Conservation (phyloP, 2,113 vertebrate species). For the Grus americana region DNA sequence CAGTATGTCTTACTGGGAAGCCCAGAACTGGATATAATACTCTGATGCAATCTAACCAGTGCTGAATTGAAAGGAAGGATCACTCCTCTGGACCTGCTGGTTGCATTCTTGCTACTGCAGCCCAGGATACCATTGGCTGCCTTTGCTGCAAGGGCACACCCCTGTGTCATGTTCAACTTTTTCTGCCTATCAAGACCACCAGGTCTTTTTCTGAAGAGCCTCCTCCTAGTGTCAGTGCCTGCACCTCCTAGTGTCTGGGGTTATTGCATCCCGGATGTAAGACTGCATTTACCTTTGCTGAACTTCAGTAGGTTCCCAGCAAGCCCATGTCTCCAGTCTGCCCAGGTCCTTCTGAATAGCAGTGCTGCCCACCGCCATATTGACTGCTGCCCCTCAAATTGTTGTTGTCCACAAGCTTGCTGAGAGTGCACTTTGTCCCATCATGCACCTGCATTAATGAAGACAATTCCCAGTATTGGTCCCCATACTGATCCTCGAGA, state of each 20-base stretch:
- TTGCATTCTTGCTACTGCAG: background rate
- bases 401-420: background rate
- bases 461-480: background rate
- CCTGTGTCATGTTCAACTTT: background rate
- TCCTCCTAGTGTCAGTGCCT: background rate
- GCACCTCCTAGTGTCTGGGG: no score
- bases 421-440: background rate
- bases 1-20: background rate
- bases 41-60: background rate
- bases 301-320: background rate
- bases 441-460: background rate
- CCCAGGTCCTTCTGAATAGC: background rate
- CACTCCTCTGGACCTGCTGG: background rate
- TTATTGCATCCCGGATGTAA: background rate
- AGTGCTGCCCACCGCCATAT: background rate
- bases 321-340: background rate
- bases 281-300: background rate
- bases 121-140: background rate
- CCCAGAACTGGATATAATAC: no score
- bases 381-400: background rate
- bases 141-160: background rate
- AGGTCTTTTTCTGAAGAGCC: background rate
- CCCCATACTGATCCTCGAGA: background rate
- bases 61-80: background rate
- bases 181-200: background rate